Conservation (phyloP, 2,797 vertebrate species). For the Lateolabrax maculatus region DNA sequence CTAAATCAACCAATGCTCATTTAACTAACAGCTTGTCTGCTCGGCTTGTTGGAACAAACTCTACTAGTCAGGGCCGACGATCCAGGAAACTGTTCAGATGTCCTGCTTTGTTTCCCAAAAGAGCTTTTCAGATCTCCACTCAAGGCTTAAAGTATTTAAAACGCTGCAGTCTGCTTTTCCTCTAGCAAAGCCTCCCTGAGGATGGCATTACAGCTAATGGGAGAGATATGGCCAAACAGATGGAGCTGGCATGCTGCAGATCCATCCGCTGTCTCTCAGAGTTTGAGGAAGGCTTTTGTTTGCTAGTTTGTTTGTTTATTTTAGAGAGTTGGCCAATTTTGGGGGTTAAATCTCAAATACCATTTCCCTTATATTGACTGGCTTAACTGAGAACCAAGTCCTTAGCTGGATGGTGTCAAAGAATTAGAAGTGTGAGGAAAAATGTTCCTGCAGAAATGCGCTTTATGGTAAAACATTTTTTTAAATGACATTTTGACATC, state of each 20-base stretch:
- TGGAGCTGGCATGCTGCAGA: conserved; percentile 62
- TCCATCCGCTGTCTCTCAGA: conserved; percentile 29
- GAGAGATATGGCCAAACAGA: conserved; percentile 69
- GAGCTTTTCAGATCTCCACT: conserved; percentile 61
- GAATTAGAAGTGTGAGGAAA: conserved; percentile 10
- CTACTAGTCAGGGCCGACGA: conserved; percentile 20
- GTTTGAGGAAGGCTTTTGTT: conserved; percentile 28
- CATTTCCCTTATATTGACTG: background rate
- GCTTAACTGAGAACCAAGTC: conserved; percentile 6
- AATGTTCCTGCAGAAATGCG: background rate
- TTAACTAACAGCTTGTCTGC: conserved; percentile 14
- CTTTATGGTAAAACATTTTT: background rate
- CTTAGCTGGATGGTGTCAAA: background rate
- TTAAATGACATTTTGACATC: background rate
- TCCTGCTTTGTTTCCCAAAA: conserved; percentile 49
- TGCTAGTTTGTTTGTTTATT: conserved; percentile 30
- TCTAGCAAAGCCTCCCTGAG: conserved; percentile 51
- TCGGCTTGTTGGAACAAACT: conserved; percentile 32
- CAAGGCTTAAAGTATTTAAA: conserved; percentile 73
- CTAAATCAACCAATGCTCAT: background rate
- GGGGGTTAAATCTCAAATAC: conserved; percentile 29
- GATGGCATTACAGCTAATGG: conserved; percentile 68
- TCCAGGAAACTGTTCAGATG: conserved; percentile 54
- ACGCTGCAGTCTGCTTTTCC: conserved; percentile 55
- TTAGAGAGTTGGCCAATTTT: conserved; percentile 20